Base-by-base conservation (phyloP, 2,113 vertebrate genomes). In the Coryphaenoides rupestris region DNA sequence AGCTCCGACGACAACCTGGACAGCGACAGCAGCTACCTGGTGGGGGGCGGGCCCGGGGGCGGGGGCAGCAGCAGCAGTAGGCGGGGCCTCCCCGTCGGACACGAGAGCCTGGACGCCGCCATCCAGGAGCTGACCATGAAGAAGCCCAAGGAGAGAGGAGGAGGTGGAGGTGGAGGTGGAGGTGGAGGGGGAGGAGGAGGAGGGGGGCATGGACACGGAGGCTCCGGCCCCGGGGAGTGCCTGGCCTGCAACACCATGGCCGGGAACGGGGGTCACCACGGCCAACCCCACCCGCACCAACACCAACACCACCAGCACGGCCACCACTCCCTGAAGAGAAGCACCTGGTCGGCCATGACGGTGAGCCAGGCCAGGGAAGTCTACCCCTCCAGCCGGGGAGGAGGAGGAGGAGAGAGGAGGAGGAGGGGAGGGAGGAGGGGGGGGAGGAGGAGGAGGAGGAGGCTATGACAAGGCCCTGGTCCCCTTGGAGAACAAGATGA, bases 1-100 rank as follows among this genome's bases (percentile, higher is more conserved):
- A 98, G 97, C 87, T 98, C 97, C 0, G 97, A 99, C 0, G 97
- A 99, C 86, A 99, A 99, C 89, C 84, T 99, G 88, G 97, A 98
- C 89, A 98, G 96, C 7, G 97, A 99, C 80, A 99, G 96, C 66
- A 95, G 97, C 89, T 98, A 93, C 83, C 88, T 98, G 80, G 93
- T 94, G 80, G 90, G 92, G 0, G 87, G 76, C 2, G 85, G 77
- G n/a, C n/a, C n/a, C 21, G 82, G 45, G 33, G 45, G 72, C 6
- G 58, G 74, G 72, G 17, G 47, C 58, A 80, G 91, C 62, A 60
- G 86, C n/a, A n/a, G 50, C 4, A 12, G 21, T 3, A 21, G 84
- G 76, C 88, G 92, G 58, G 90, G 91, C 7, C 86, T 91, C 86
- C 47, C 94, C 80, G 91, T 88, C 63, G 95, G 95, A 5, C 87